Evolutionary conservation across 2,888 invertebrate species (phyloP).

Genomic region (Mesoligia furuncula): DNA sequence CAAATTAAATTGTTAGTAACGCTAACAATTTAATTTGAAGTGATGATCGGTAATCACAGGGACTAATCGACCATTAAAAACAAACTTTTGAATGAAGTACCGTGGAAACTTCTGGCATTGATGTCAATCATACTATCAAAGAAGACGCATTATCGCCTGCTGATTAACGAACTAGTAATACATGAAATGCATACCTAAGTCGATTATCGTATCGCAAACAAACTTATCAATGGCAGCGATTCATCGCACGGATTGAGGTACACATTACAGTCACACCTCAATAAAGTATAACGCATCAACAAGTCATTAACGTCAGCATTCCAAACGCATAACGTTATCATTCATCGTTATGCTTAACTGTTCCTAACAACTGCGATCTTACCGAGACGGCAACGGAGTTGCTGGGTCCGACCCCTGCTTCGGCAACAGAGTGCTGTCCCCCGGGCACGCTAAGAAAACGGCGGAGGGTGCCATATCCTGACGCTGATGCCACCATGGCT

Average conservation of each 20-base stretch:
- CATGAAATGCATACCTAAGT: slow-evolving; percentile 61
- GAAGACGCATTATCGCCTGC: slow-evolving; percentile 36
- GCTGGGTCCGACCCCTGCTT: slow-evolving; percentile 79
- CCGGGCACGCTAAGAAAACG: slow-evolving; percentile 88
- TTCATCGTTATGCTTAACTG: slow-evolving; percentile 60
- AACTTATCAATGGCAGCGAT: slow-evolving; percentile 71
- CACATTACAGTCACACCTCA: slow-evolving; percentile 71
- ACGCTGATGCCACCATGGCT: slow-evolving; percentile 89
- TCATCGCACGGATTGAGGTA: slow-evolving; percentile 55
- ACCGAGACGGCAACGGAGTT: slow-evolving; percentile 89
- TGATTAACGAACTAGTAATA: slow-evolving; percentile 46
- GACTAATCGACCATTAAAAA: not conserved
- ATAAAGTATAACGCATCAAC: slow-evolving; percentile 71
- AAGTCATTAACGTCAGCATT: slow-evolving; percentile 78
- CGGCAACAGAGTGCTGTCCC: slow-evolving; percentile 78
- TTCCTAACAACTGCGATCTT: slow-evolving; percentile 70
- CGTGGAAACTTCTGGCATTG: slow-evolving; percentile 26
- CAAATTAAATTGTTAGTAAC: too few species aligned
- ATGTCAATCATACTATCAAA: slow-evolving; percentile 31
- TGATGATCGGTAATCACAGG: not conserved
- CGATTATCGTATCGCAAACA: slow-evolving; percentile 58
- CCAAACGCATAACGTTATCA: slow-evolving; percentile 77
- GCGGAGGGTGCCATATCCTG: slow-evolving; percentile 89
- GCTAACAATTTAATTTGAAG: slow-evolving; percentile 23
- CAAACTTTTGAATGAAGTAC: slow-evolving; percentile 13